phyloP scores from a whole-genome alignment of 2,888 invertebrate species.

The Cerceris ruficornis region DNA sequence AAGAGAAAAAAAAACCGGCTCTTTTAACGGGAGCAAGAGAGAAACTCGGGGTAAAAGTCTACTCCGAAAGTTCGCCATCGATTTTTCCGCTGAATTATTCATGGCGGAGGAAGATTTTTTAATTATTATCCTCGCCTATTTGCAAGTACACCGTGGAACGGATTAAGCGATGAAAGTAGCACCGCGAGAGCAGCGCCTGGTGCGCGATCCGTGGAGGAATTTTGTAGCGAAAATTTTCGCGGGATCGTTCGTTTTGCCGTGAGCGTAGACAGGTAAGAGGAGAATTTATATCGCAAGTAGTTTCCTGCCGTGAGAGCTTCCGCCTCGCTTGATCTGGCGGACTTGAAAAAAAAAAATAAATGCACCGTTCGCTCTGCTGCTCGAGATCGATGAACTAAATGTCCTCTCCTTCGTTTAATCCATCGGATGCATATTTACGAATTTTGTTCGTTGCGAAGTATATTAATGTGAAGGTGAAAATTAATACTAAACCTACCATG shows the following conservation, averaged over 20 bases:
- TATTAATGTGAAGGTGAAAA: too few species aligned
- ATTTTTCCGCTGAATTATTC: constrained; percentile 48
- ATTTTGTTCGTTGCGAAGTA: too few species aligned
- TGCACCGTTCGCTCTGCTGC: not conserved
- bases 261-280: not conserved
- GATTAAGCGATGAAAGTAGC: constrained; percentile 19
- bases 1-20: not conserved
- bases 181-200: not conserved
- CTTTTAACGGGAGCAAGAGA: not conserved
- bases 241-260: constrained; percentile 15
- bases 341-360: not conserved
- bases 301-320: not conserved
- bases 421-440: not conserved
- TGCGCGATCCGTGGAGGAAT: too few species aligned
- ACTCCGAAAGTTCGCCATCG: not conserved
- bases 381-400: not conserved
- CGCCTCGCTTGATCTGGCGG: not conserved
- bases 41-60: not conserved
- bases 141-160: constrained; percentile 24
- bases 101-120: constrained; percentile 45
- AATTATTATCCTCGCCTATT: constrained; percentile 50
- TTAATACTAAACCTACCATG: too few species aligned
- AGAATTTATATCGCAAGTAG: constrained; percentile 2
- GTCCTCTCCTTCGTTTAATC: not conserved
- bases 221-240: not conserved